phyloP scores from a whole-genome alignment of 2,888 invertebrate genomes.

The Erebia palarica region DNA sequence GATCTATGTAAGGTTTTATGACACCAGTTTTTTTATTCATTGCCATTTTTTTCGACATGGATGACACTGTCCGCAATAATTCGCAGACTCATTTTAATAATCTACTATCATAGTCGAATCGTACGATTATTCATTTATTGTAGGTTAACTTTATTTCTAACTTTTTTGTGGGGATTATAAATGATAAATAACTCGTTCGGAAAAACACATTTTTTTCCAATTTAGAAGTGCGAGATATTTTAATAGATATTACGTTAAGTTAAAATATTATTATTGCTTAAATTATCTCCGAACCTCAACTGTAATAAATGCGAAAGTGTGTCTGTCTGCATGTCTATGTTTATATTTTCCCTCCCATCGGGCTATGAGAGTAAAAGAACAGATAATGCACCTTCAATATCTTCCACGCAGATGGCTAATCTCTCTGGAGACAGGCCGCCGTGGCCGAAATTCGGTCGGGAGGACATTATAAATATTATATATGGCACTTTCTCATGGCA shows the following conservation, averaged over 20 bases:
- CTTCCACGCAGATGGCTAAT: no score
- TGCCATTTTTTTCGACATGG: not conserved
- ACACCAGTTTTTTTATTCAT: not conserved
- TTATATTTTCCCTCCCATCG: no score
- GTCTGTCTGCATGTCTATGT: no score
- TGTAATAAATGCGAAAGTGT: no score
- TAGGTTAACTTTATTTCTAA: not conserved
- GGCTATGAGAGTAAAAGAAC: no score
- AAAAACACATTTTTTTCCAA: not conserved
- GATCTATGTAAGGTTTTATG: not conserved
- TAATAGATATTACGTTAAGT: not conserved
- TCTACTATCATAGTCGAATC: conserved; percentile 4
- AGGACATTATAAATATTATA: no score
- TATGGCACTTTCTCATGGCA: no score
- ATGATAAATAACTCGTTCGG: not conserved
- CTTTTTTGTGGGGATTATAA: not conserved
- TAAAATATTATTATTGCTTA: not conserved
- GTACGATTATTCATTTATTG: not conserved
- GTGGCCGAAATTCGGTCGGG: no score
- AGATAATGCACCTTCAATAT: no score
- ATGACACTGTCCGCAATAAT: not conserved
- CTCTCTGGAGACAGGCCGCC: no score
- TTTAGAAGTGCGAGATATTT: not conserved
- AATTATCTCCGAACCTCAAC: no score
- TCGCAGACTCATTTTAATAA: conserved; percentile 10